Evolutionary conservation across 1,140 invertebrate species (phyloP).

Genomic region (Arctopsyche grandis): DNA sequence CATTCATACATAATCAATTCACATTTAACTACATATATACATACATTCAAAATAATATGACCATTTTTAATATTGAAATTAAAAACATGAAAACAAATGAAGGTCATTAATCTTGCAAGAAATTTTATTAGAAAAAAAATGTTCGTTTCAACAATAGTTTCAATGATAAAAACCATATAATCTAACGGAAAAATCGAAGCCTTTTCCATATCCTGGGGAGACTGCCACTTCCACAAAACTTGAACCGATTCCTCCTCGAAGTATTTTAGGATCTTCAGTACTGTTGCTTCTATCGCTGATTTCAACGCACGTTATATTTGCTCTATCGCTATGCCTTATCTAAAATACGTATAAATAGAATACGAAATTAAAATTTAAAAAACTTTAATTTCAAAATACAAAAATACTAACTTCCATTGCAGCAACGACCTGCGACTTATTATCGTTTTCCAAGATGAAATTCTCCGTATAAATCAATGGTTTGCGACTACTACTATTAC

Average conservation of each 20-base stretch:
- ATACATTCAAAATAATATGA: too few species aligned
- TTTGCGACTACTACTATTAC: conserved; percentile 10
- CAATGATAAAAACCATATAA: conserved; percentile 38
- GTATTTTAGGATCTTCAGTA: conserved; percentile 28
- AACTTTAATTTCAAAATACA: not conserved
- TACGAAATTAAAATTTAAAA: not conserved
- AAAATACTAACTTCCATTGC: conserved; percentile 35
- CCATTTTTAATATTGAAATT: too few species aligned
- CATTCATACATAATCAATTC: too few species aligned
- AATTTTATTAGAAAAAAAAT: too few species aligned
- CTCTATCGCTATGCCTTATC: conserved; percentile 28
- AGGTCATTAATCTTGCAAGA: too few species aligned
- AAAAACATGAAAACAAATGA: too few species aligned
- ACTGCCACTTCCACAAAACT: conserved; percentile 41
- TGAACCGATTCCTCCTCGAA: conserved; percentile 40
- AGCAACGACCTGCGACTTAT: conserved; percentile 47
- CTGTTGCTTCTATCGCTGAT: conserved; percentile 37
- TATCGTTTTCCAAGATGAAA: conserved; percentile 50
- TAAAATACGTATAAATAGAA: conserved; percentile 31
- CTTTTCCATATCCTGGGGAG: conserved; percentile 40
- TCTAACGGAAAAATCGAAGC: conserved; percentile 49
- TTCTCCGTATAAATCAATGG: conserved; percentile 49
- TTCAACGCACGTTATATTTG: conserved; percentile 47
- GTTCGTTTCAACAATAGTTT: too few species aligned
- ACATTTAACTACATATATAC: too few species aligned